phyloP scores from a whole-genome alignment of 1,140 invertebrate genomes.

The Polypedilum pembai region DNA sequence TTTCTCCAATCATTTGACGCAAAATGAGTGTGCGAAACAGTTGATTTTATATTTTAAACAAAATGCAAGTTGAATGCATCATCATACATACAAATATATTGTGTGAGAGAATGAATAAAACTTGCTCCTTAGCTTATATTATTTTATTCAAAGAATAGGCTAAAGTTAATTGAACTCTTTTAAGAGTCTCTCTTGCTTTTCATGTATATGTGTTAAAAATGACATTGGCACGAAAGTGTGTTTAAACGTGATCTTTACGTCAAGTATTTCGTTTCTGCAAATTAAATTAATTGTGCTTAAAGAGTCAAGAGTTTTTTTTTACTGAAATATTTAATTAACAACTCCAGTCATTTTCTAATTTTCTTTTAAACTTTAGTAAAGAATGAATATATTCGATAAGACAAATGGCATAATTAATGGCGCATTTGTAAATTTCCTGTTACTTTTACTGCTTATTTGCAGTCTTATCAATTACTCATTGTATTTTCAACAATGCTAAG shows the following conservation, averaged over 20 bases:
- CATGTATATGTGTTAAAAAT: background rate
- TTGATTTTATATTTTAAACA: background rate
- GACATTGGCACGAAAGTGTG: background rate
- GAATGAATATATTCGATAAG: too few relatives aligned
- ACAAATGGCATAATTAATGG: too few relatives aligned
- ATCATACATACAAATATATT: background rate
- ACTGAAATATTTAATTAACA: background rate
- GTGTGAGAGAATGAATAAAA: background rate
- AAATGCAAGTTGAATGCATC: constrained; percentile 9
- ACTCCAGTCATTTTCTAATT: background rate
- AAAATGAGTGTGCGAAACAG: too few relatives aligned
- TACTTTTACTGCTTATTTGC: too few relatives aligned
- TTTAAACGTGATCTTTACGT: constrained; percentile 3
- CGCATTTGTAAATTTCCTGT: too few relatives aligned
- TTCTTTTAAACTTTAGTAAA: too few relatives aligned
- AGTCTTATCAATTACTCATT: too few relatives aligned
- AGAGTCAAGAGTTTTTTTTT: background rate
- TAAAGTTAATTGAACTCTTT: constrained; percentile 4
- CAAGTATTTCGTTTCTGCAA: background rate
- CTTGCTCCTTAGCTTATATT: background rate
- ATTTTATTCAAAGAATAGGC: background rate
- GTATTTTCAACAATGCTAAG: background rate
- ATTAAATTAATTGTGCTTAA: constrained; percentile 7
- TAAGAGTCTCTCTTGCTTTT: background rate
- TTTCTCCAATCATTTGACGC: too few relatives aligned